Base-by-base conservation (phyloP, 2,797 vertebrate genomes). In the Myiotriccus ornatus region DNA sequence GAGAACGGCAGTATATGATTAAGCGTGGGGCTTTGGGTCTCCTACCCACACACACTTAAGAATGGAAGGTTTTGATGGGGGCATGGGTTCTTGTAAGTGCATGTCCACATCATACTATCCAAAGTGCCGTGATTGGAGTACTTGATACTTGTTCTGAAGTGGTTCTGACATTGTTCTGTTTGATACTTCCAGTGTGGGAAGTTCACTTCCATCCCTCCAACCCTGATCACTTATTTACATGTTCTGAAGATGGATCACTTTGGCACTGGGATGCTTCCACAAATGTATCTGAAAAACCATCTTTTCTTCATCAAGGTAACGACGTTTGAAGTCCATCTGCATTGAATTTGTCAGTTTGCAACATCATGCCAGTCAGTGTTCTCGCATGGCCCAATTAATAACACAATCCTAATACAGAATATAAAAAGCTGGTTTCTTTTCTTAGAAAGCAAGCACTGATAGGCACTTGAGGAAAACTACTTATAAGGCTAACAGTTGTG, bases 181-280 rank as follows among this genome's bases (percentile, higher is more conserved):
- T 41, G 87, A 70, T 60, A 32, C 47, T 92, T 95, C 23, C 73
- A 99, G 99, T 99, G 98, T 99, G 99, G 99, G 99, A 99, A 95
- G 98, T 99, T 80, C 99, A 98, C 94, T 99, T 99, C 95, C 99
- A 99, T 94, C 99, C 99, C 1, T 98, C 99, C 67, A 99, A 99
- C 87, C 99, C 99, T 10, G 99, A 99, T 92, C 99, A 99, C 93
- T 97, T 99, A 84, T 99, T 99, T 96, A 99, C 99, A 0, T 99
- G 99, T 95, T 99, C 99, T 59, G 99, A 99, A 96, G 99, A 99
- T 44, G 99, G 99, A 27, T 99, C 99, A 32, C 97, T 99, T 82
- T 98, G 99, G 97, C 99, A 99, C 49, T 99, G 99, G 99, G 98
- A 99, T 97, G 98, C 98, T 22, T 98, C 98, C 19, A 95, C 98